phyloP scores from a whole-genome alignment of 2,888 invertebrate species.

The Leptinotarsa juncta region DNA sequence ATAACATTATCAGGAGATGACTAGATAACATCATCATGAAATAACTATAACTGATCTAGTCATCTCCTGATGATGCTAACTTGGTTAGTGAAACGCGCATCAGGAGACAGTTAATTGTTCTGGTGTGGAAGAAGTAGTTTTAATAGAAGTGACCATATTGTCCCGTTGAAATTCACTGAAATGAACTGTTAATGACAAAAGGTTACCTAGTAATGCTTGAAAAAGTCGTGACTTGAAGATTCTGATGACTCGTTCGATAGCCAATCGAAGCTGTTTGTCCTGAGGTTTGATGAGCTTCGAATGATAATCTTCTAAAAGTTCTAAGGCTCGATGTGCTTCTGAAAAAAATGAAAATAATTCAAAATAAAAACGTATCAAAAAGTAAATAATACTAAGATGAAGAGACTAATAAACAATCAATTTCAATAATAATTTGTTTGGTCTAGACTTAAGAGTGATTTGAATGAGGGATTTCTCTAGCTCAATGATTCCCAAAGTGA shows the following conservation, averaged over 20 bases:
- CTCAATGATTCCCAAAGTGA: too few relatives aligned
- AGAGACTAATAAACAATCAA: too few relatives aligned
- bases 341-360: slow-evolving; percentile 56
- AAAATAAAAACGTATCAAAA: neutral
- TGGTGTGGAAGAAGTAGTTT: neutral
- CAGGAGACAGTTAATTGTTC: too few relatives aligned
- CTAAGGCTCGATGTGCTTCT: slow-evolving; percentile 98
- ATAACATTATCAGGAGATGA: too few relatives aligned
- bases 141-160: neutral
- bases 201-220: slow-evolving; percentile 96
- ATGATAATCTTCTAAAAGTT: slow-evolving; percentile 98
- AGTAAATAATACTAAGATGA: too few relatives aligned
- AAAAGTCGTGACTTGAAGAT: slow-evolving; percentile 98
- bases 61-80: too few relatives aligned
- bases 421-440: too few relatives aligned
- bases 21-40: too few relatives aligned
- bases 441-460: too few relatives aligned
- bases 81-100: too few relatives aligned
- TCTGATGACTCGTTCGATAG: slow-evolving; percentile 97
- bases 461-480: too few relatives aligned
- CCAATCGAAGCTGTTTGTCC: slow-evolving; percentile 93
- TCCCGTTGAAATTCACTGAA: neutral
- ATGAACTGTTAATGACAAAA: neutral
- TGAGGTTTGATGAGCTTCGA: slow-evolving; percentile 92
- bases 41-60: too few relatives aligned